These are phyloP conservation scores for Tenebrio molitor DNA, from an alignment of 1,140 invertebrate species.

Conservation along the genomic window DNA sequence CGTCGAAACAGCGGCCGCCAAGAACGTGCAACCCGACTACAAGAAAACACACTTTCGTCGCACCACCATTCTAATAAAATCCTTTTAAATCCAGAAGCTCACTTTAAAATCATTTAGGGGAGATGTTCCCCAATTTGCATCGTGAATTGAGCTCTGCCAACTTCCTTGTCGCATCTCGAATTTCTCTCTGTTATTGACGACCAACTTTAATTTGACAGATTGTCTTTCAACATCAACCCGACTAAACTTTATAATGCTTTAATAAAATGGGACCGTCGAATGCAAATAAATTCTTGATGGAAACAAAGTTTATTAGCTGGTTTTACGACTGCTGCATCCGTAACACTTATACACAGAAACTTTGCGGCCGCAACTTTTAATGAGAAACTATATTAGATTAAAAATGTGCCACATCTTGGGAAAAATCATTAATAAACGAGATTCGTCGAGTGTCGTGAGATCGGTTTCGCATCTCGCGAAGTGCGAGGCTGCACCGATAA, in stretches of 20 bases:
- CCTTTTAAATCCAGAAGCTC: slow-evolving; percentile 38
- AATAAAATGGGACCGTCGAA: slow-evolving; percentile 33
- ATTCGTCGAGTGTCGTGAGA: too few species aligned
- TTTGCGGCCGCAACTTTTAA: slow-evolving; percentile 5
- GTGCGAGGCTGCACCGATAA: slow-evolving; percentile 3
- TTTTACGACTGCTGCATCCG: slow-evolving; percentile 35
- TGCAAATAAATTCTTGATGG: slow-evolving; percentile 36
- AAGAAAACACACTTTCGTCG: slow-evolving; percentile 38
- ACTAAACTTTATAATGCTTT: slow-evolving; percentile 39
- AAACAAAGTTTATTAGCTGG: slow-evolving; percentile 40
- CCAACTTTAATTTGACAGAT: slow-evolving; percentile 43
- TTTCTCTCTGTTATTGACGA: slow-evolving; percentile 39
- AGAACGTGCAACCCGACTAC: not conserved
- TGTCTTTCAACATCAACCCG: slow-evolving; percentile 40
- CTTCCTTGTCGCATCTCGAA: slow-evolving; percentile 31
- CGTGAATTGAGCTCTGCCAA: slow-evolving; percentile 40
- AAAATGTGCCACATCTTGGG: not conserved
- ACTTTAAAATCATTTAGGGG: slow-evolving; percentile 43
- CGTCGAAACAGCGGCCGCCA: not conserved
- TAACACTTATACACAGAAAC: slow-evolving; percentile 32
- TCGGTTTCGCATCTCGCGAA: too few species aligned
- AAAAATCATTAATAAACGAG: too few species aligned
- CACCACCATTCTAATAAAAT: slow-evolving; percentile 39
- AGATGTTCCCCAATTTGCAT: slow-evolving; percentile 43
- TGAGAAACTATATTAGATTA: slow-evolving; percentile 30